Evolutionary conservation across 2,797 vertebrate genomes (phyloP).

Genomic region (Ceyx erithaca): DNA sequence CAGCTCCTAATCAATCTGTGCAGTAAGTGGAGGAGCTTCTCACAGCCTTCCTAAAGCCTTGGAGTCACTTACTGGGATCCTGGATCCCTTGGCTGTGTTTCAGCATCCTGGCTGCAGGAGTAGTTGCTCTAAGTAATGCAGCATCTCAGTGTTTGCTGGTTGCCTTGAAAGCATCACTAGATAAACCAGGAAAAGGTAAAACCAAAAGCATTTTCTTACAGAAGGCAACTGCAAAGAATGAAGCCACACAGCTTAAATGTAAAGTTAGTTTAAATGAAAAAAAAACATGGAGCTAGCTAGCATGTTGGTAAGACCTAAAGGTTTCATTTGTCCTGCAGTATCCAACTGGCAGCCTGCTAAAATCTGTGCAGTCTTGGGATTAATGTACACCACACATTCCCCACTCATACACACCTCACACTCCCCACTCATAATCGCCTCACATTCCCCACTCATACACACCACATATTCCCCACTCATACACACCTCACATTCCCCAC

Average conservation of each 20-base stretch:
- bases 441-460: too few species aligned
- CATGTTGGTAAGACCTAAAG: neutral
- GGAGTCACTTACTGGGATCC: neutral
- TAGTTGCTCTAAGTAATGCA: neutral
- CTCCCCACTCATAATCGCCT: too few species aligned
- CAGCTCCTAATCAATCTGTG: neutral
- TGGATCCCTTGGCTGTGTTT: neutral
- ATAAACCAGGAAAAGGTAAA: neutral
- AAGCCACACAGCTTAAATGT: neutral
- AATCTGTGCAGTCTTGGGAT: neutral
- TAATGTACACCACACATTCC: neutral
- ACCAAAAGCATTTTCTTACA: neutral
- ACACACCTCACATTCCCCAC: neutral
- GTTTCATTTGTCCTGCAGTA: neutral
- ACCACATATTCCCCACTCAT: too few species aligned
- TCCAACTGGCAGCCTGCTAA: neutral
- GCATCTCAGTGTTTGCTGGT: neutral
- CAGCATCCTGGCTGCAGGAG: neutral
- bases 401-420: neutral
- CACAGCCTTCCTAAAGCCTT: neutral
- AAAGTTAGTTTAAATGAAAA: neutral
- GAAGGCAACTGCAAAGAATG: neutral
- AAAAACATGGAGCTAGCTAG: fast-evolving
- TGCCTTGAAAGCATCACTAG: neutral
- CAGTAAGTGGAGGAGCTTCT: neutral